phyloP scores from a whole-genome alignment of 2,888 invertebrate genomes.

The Rhyacophila evoluta region DNA sequence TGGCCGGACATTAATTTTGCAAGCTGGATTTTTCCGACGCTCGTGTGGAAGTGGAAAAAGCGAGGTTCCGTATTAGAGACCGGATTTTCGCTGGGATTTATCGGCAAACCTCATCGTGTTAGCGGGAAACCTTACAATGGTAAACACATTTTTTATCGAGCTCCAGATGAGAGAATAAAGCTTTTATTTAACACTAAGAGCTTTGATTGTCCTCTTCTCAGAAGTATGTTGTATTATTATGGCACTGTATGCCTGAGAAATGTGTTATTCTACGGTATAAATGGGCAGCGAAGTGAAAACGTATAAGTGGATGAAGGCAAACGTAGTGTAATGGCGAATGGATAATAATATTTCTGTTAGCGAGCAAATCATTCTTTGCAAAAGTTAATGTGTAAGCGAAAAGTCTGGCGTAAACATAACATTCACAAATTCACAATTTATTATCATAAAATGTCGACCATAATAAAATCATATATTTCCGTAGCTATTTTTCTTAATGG shows the following conservation, averaged over 20 bases:
- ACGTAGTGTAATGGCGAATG: not conserved
- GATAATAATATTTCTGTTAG: constrained; percentile 24
- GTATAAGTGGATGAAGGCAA: constrained; percentile 6
- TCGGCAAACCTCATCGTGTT: constrained; percentile 52
- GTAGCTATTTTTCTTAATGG: not conserved
- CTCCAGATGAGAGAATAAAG: constrained; percentile 45
- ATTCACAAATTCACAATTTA: constrained; percentile 9
- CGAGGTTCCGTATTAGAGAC: constrained; percentile 40
- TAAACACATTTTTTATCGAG: constrained; percentile 52
- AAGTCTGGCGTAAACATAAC: constrained; percentile 7
- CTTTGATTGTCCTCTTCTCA: constrained; percentile 36
- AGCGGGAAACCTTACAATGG: constrained; percentile 50
- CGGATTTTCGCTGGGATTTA: constrained; percentile 47
- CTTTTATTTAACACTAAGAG: constrained; percentile 48
- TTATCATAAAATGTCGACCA: not conserved
- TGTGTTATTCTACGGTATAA: constrained; percentile 7
- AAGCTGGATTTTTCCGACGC: constrained; percentile 46
- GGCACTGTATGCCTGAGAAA: constrained; percentile 7
- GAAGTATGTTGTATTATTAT: constrained; percentile 27
- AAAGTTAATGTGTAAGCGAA: constrained; percentile 5
- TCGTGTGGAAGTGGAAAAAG: constrained; percentile 39
- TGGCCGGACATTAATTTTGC: constrained; percentile 50
- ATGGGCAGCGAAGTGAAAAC: not conserved
- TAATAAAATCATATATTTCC: not conserved
- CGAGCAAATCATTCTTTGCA: constrained; percentile 1